A percentile compares a stretch with the other conserved stretches of the same genome.
These are phyloP conservation scores for Serilophus lunatus DNA, from an alignment of 2,113 vertebrate genomes.

Conservation along the genomic window DNA sequence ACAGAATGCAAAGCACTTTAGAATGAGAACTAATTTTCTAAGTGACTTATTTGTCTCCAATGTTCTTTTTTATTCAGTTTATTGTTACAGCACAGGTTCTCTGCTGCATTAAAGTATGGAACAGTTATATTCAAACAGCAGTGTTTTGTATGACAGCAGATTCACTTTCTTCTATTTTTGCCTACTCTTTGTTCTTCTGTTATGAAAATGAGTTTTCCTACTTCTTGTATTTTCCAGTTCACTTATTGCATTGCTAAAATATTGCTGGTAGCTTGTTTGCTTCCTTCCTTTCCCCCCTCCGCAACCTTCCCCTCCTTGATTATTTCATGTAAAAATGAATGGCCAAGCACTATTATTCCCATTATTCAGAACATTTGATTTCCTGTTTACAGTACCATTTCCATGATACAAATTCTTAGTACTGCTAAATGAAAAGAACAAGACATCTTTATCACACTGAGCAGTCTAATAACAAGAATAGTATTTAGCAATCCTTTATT, in stretches of 20 bases:
- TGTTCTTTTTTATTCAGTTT: not conserved
- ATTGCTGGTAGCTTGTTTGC: not conserved
- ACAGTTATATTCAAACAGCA: not conserved
- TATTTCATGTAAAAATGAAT: not conserved
- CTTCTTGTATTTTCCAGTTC: not conserved
- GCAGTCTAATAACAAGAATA: not conserved
- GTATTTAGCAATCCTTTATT: not conserved
- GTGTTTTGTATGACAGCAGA: not conserved
- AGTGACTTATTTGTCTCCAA: not conserved
- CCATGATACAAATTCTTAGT: not conserved
- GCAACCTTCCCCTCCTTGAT: not conserved
- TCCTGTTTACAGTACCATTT: not conserved
- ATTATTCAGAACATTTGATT: not conserved
- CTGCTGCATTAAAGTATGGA: not conserved
- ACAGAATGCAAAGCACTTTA: not conserved
- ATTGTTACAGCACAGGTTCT: not conserved
- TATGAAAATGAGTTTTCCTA: not conserved
- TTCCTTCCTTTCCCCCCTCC: not conserved
- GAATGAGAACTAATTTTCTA: conserved; percentile 35
- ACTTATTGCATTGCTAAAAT: not conserved
- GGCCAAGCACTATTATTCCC: not conserved
- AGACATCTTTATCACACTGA: not conserved
- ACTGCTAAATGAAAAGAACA: not conserved
- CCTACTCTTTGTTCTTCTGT: not conserved
- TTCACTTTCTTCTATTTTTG: not conserved